These are phyloP conservation scores for Diplodus puntazzo DNA, from an alignment of 2,797 vertebrate genomes.

Conservation along the genomic window DNA sequence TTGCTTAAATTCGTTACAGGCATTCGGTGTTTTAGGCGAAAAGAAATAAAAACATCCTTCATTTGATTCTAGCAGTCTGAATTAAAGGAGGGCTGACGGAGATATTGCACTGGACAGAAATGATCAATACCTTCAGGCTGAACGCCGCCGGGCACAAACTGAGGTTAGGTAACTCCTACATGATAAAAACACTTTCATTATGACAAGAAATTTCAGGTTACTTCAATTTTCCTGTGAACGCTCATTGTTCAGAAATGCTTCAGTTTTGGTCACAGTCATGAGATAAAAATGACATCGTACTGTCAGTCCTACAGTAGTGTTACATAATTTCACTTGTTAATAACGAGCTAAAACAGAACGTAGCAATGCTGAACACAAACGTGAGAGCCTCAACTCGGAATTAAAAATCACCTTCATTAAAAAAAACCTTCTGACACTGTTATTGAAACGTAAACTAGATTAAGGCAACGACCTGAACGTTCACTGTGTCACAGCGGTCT, in stretches of 20 bases:
- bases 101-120: background rate
- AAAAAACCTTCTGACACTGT: constrained; percentile 6
- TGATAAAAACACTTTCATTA: constrained; percentile 7
- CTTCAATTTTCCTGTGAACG: constrained; percentile 15
- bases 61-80: constrained; percentile 1
- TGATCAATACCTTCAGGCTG: background rate
- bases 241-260: constrained; percentile 6
- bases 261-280: constrained; percentile 1
- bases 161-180: background rate
- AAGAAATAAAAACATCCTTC: constrained; percentile 38
- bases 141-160: background rate
- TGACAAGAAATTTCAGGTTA: background rate
- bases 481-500: background rate
- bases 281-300: background rate
- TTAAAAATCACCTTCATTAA: constrained; percentile 52
- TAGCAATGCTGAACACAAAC: constrained; percentile 17
- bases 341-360: constrained; percentile 11
- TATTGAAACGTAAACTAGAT: constrained; percentile 31
- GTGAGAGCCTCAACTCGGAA: constrained; percentile 32
- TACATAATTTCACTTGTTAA: constrained; percentile 26
- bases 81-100: background rate
- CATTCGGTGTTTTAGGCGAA: constrained; percentile 1
- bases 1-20: constrained; percentile 8
- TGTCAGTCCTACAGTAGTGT: background rate
- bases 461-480: constrained; percentile 21